Conservation (phyloP, 2,888 invertebrate genomes). For the Cataglyphis rosenhaueri region DNA sequence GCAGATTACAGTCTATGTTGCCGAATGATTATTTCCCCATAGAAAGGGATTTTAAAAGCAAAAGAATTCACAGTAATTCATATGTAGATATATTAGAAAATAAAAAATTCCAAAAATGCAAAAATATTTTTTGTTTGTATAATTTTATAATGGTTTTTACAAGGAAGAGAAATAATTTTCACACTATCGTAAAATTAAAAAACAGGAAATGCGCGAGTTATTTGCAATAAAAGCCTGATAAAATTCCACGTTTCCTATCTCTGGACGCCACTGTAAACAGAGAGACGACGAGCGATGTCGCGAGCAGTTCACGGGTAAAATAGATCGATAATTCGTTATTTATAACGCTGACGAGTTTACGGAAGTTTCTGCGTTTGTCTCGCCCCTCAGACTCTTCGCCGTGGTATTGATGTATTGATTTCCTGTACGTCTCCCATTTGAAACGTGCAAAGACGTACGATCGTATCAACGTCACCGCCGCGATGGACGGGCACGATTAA, state of each 20-base stretch:
- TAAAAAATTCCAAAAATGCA: neutral
- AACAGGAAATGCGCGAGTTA: neutral
- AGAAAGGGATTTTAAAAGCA: neutral
- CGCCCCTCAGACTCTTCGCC: conserved; percentile 72
- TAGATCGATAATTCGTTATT: conserved; percentile 55
- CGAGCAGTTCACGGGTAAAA: conserved; percentile 35
- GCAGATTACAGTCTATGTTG: neutral
- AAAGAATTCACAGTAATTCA: neutral
- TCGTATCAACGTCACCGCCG: conserved; percentile 55
- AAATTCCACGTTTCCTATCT: conserved; percentile 40
- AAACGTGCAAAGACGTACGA: conserved; percentile 82
- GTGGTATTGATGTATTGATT: conserved; percentile 81
- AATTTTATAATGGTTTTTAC: neutral
- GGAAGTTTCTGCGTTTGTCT: conserved; percentile 61
- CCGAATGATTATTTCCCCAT: neutral
- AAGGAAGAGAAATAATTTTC: neutral
- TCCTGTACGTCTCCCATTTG: conserved; percentile 81
- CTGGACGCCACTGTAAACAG: conserved; percentile 22
- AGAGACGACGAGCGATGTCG: conserved; percentile 24
- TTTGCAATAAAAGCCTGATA: conserved; percentile 14
- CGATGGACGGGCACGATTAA: conserved; percentile 52
- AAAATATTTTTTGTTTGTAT: neutral
- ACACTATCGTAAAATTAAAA: neutral
- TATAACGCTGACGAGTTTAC: conserved; percentile 66
- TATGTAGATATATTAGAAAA: neutral